Percentiles rank a stretch among this genome's conserved stretches.
These are phyloP conservation scores for Nymphicus hollandicus DNA, from an alignment of 2,113 vertebrate genomes.

Conservation along the genomic window DNA sequence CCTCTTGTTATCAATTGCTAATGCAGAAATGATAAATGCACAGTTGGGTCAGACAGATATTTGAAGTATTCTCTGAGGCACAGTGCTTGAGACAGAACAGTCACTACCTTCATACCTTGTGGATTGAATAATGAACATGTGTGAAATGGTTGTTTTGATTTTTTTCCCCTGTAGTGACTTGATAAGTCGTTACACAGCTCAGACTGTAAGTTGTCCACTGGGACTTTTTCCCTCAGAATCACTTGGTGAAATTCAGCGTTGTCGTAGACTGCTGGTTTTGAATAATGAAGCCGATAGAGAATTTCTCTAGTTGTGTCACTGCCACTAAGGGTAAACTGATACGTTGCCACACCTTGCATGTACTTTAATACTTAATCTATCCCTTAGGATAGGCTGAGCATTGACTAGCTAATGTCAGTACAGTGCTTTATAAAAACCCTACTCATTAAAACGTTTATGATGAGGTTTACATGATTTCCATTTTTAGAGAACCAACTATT, in stretches of 20 bases:
- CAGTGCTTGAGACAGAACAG: neutral
- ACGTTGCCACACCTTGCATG: neutral
- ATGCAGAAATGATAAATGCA: neutral
- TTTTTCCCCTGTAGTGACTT: neutral
- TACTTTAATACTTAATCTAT: constrained; percentile 42
- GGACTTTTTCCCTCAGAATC: neutral
- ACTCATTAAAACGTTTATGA: constrained; percentile 12
- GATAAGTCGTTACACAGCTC: neutral
- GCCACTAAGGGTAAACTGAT: neutral
- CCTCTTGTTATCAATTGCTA: neutral
- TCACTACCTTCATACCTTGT: neutral
- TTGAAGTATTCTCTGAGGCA: neutral
- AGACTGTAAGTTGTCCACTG: neutral
- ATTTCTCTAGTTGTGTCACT: neutral
- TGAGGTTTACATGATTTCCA: neutral
- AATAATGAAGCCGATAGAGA: neutral
- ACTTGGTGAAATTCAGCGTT: neutral
- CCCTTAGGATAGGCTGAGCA: neutral
- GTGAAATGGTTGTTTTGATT: neutral
- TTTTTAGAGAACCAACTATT: neutral
- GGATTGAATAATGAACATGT: neutral
- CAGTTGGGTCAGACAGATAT: neutral
- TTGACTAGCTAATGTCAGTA: neutral
- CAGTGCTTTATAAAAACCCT: neutral
- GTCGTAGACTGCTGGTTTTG: neutral